Evolutionary conservation across 2,113 vertebrate species (phyloP).

Genomic region (Corynorhinus townsendii): DNA sequence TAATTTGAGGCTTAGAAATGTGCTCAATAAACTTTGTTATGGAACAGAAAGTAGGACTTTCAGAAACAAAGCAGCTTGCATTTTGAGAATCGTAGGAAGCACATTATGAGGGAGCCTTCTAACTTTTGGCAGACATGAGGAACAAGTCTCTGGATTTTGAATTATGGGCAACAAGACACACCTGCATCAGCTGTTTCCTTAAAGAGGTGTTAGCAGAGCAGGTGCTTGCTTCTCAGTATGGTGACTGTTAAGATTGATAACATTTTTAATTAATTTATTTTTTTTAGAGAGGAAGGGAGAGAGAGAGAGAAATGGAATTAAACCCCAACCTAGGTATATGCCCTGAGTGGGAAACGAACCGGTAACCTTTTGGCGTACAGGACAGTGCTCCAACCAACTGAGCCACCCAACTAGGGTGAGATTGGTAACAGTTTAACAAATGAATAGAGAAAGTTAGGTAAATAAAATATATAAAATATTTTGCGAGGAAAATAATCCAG

Average conservation of each 20-base stretch:
- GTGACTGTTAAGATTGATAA: background rate
- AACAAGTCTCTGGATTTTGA: slow-evolving; percentile 8
- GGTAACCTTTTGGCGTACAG: background rate
- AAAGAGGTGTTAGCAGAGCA: slow-evolving; percentile 38
- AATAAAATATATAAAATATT: background rate
- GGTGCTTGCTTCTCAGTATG: background rate
- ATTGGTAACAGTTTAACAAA: background rate
- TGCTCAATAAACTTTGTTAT: background rate
- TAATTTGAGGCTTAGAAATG: background rate
- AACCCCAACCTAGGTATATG: background rate
- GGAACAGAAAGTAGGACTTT: background rate
- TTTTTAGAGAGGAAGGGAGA: background rate
- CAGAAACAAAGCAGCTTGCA: background rate
- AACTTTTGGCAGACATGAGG: background rate
- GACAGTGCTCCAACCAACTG: background rate
- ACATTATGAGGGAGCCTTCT: background rate
- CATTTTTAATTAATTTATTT: background rate
- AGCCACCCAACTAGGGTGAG: background rate
- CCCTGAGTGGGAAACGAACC: background rate
- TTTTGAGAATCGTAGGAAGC: background rate
- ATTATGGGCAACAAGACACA: slow-evolving; percentile 53
- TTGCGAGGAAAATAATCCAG: background rate
- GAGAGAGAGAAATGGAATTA: background rate
- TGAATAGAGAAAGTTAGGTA: background rate
- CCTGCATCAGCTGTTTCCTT: slow-evolving; percentile 42